Evolutionary conservation across 1,140 invertebrate genomes (phyloP), one percentile per base, ranked within the genome.

Genomic region (Hycleus phaleratus): DNA sequence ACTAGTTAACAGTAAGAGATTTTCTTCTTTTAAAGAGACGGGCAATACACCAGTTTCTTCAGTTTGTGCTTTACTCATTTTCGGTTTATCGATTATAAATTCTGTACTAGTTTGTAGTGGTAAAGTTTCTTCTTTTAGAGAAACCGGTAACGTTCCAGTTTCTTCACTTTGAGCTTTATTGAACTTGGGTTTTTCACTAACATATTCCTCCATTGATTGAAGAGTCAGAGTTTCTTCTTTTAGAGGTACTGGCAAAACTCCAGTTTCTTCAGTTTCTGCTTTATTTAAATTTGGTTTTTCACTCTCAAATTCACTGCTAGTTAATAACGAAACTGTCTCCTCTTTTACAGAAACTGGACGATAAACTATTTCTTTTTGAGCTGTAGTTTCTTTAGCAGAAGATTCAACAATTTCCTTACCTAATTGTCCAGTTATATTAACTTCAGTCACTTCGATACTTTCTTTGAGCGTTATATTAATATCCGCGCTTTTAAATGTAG

Each of bases 381-480:
- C 73, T 42, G 68, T 38, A 12, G 66, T 71, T 68, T 78, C 73
- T 60, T 73, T 75, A 4, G 75, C 72, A 26, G 67, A 58, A 2
- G 69, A 72, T 59, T 67, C 72, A 3, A 73, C 62, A 0, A 79
- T 63, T 65, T 77, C 69, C 52, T 73, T 59, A 57, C 71, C 70
- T 67, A 79, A 74, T 60, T 74, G 74, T 49, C 81, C 79, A 44
- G 79, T 67, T 1, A 69, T 46, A 25, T 74, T 60, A 3, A 80
- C 70, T 67, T 82, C 69, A 42, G 73, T 75, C 12, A 81, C 69
- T 1, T 68, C 74, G 4, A 82, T 44, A 56, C 76, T 71, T 61
- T 76, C 75, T 38, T 70, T 72, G 56, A 77, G 73, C 38, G 73
- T 70, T 48, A 81, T 71, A 18, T 60, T 63, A 8, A 77, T 52